Evolutionary conservation across 2,113 vertebrate genomes (phyloP), one percentile per base, ranked within the genome.

Genomic region (Brachyhypopomus gauderio): DNA sequence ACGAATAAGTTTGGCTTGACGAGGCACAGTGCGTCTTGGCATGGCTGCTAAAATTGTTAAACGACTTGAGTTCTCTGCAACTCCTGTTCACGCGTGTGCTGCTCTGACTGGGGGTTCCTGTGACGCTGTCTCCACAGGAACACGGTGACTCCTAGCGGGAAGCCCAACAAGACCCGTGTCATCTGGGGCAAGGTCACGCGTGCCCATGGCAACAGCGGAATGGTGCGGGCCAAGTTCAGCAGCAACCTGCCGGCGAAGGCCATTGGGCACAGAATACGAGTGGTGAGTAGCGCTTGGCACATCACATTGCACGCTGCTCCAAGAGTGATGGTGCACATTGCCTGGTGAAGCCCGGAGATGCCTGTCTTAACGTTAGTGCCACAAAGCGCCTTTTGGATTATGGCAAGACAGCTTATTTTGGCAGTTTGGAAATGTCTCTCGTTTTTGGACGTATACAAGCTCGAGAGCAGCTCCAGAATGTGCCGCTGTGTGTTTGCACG

Each of bases 121-220:
- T 80, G 27, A 41, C 77, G 5, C 34, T 75, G 38, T 62, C 72
- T 80, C 36, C 76, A 11, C 69, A 99, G 98, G 90, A 98, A 96
- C 85, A 99, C 98, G 0, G 95, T 96, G 70, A 99, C 97, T 14
- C 98, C 97, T 0, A 96, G 97, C 0, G 97, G 97, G 16, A 98
- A 98, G 69, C 97, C 98, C 86, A 99, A 98, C 87, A 95, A 97
- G 92, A 99, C 97, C 56, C 93, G 98, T 0, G 97, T 98, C n/a
- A 98, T 99, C 89, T 99, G 98, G 97, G 98, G 98, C 3, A 99
- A 99, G 88, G 96, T 99, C 83, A 99, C 94, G 0, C 92, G 97
- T 0, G 94, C 98, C 8, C 98, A 99, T 34, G 97, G 98, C 0
- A 99, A 94, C 94, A 99, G 98, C 14, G 97, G 98, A 63, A 99